Evolutionary conservation across 2,888 invertebrate species (phyloP).

Genomic region (Emmelina monodactyla): DNA sequence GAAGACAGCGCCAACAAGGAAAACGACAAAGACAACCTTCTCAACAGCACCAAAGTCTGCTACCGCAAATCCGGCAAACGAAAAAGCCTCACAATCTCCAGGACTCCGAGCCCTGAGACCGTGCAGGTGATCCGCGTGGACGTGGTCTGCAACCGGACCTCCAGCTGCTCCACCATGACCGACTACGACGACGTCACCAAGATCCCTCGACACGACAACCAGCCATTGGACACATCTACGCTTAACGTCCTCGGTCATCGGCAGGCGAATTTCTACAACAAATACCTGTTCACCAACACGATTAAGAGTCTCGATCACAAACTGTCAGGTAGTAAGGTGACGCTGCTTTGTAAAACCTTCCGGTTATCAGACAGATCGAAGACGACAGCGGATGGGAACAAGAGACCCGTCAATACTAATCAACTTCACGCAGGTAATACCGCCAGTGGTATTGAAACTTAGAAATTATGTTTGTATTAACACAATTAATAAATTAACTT

Average conservation of each 20-base stretch:
- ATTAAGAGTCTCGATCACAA: slow-evolving; percentile 45
- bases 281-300: slow-evolving; percentile 47
- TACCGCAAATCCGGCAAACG: slow-evolving; percentile 40
- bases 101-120: slow-evolving; percentile 52
- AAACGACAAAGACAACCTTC: slow-evolving; percentile 17
- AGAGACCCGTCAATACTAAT: too few relatives aligned
- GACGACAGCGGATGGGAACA: too few relatives aligned
- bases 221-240: neutral
- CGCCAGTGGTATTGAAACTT: too few relatives aligned
- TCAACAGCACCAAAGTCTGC: slow-evolving; percentile 33
- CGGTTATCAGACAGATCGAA: slow-evolving; percentile 35
- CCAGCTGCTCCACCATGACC: slow-evolving; percentile 23
- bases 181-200: slow-evolving; percentile 29
- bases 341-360: slow-evolving; percentile 53
- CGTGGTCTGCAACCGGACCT: slow-evolving; percentile 43
- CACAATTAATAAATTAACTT: too few relatives aligned
- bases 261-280: slow-evolving; percentile 32
- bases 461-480: too few relatives aligned
- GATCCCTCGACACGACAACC: slow-evolving; percentile 7
- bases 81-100: slow-evolving; percentile 53
- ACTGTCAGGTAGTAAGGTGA: slow-evolving; percentile 46
- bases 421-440: too few relatives aligned
- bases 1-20: slow-evolving; percentile 19
- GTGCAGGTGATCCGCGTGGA: slow-evolving; percentile 59
- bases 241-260: slow-evolving; percentile 18